phyloP scores from a whole-genome alignment of 2,888 invertebrate species.

The Apeira syringaria region DNA sequence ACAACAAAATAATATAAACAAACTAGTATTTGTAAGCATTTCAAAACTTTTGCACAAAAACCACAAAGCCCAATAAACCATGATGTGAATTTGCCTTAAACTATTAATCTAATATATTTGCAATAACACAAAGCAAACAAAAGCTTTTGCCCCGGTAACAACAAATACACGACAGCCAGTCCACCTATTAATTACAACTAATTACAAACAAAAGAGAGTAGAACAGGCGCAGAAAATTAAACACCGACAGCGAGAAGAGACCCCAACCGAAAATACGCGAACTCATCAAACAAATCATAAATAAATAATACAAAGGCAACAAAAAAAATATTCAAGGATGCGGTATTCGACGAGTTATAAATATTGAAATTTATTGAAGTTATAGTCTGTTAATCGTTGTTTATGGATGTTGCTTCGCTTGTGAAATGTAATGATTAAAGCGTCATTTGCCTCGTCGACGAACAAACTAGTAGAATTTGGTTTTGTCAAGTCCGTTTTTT shows the following conservation, averaged over 20 bases:
- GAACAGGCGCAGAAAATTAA: conserved; percentile 53
- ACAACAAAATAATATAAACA: neutral
- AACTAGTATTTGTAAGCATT: conserved; percentile 7
- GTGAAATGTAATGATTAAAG: no score
- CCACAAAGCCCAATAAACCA: conserved; percentile 10
- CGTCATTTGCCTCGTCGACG: no score
- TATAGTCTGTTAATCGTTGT: no score
- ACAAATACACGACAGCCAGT: conserved; percentile 27
- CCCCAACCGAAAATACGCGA: conserved; percentile 62
- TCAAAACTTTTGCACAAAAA: neutral
- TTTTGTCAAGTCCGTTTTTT: neutral
- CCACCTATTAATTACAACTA: conserved; percentile 20
- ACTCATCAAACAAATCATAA: conserved; percentile 67
- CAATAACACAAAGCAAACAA: conserved; percentile 14
- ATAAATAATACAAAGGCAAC: neutral
- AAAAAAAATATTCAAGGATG: neutral
- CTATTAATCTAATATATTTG: conserved; percentile 1
- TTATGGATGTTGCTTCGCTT: no score
- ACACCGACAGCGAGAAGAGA: conserved; percentile 54
- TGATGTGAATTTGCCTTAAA: neutral
- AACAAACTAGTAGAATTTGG: no score
- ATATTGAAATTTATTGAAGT: no score
- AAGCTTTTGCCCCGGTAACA: conserved; percentile 26
- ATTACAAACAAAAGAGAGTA: conserved; percentile 43
- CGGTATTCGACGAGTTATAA: no score